Conservation (phyloP, 2,797 vertebrate genomes). For the Sardinella longiceps region DNA sequence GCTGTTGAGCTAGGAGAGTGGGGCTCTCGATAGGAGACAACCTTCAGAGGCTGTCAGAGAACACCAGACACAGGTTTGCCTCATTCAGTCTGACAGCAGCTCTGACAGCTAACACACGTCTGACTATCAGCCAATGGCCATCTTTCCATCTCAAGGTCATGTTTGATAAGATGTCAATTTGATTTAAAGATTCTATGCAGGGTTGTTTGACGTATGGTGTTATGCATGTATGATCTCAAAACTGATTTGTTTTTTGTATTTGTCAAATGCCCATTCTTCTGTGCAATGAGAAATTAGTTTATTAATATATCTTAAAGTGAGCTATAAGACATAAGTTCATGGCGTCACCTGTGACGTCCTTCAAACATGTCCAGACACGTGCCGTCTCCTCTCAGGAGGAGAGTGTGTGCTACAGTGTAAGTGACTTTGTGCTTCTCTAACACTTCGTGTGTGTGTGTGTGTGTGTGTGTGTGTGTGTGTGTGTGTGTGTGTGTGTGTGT, state of each 20-base stretch:
- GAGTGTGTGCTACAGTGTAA: background rate
- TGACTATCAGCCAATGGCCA: background rate
- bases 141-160: background rate
- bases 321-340: too few species aligned
- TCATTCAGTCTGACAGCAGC: background rate
- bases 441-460: background rate
- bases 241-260: background rate
- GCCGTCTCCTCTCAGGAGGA: background rate
- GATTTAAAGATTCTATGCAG: background rate
- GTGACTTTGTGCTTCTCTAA: background rate
- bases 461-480: background rate
- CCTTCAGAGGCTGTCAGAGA: background rate
- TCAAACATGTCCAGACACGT: background rate
- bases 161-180: background rate
- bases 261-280: background rate
- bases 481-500: background rate
- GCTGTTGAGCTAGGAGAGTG: background rate
- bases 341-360: too few species aligned
- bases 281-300: background rate
- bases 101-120: background rate
- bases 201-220: background rate
- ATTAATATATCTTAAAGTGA: background rate
- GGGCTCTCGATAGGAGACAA: background rate
- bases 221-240: background rate
- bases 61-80: background rate